Conservation (phyloP, 1,140 invertebrate species). For the Ptiloglossa arizonensis region DNA sequence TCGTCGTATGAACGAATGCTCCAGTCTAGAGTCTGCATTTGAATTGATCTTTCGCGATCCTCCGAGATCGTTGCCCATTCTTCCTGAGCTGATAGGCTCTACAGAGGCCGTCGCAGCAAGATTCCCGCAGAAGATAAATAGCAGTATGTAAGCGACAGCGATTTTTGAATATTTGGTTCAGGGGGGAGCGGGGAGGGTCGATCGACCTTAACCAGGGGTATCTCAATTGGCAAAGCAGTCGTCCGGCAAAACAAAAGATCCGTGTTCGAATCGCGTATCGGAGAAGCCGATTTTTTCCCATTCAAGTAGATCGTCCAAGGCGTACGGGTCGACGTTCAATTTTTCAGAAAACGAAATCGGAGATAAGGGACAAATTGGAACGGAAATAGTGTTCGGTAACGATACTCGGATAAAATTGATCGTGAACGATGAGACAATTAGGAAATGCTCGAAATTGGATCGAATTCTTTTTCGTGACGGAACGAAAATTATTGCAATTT, state of each 20-base stretch:
- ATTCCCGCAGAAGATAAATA: conserved; percentile 8
- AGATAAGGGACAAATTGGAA: background rate
- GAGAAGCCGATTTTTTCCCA: background rate
- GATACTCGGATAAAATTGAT: too few species aligned
- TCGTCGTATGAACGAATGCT: conserved; percentile 1
- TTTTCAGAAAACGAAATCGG: background rate
- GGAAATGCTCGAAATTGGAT: too few species aligned
- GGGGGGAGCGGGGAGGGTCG: background rate
- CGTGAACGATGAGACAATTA: too few species aligned
- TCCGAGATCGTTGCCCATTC: conserved; percentile 1
- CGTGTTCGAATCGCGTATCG: background rate
- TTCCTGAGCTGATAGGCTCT: background rate
- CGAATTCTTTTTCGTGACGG: too few species aligned
- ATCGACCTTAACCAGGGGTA: background rate
- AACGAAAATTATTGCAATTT: too few species aligned
- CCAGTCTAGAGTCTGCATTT: background rate
- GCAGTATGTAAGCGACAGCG: conserved; percentile 7
- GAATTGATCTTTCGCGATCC: background rate
- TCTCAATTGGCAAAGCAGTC: background rate
- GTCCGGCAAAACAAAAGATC: conserved; percentile 3
- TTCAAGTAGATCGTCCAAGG: background rate
- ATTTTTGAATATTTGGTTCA: conserved; percentile 1
- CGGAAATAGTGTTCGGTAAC: too few species aligned
- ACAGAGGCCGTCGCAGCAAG: background rate
- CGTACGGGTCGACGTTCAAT: background rate